A percentile compares a stretch with the other conserved stretches of the same genome.
phyloP scores from a whole-genome alignment of 2,888 invertebrate genomes.

The Lepidochitona cinerea region DNA sequence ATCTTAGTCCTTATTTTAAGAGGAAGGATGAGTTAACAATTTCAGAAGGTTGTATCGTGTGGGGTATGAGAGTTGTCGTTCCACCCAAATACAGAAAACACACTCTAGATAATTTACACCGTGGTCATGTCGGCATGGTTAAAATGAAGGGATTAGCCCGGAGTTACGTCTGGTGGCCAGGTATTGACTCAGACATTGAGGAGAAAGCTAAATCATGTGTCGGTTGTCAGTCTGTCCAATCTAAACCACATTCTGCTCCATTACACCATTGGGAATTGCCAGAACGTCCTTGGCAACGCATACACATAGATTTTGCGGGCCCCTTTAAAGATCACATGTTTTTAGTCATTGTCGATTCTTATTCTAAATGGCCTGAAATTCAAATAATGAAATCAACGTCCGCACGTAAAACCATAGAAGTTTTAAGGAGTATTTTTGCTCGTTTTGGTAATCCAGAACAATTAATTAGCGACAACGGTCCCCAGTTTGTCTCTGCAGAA shows the following conservation, averaged over 20 bases:
- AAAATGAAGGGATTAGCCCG: constrained; percentile 45
- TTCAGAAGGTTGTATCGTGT: constrained; percentile 22
- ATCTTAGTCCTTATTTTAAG: constrained; percentile 17
- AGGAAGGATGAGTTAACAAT: constrained; percentile 21
- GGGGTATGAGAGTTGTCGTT: constrained; percentile 35
- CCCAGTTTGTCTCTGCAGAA: constrained; percentile 45
- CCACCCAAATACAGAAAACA: constrained; percentile 26
- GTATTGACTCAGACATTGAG: constrained; percentile 39
- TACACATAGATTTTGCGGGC: constrained; percentile 72
- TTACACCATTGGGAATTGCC: constrained; percentile 54
- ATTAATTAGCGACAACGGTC: constrained; percentile 61
- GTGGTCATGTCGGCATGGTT: constrained; percentile 46
- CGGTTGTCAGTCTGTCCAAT: constrained; percentile 31
- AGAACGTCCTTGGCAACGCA: constrained; percentile 59
- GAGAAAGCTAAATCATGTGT: constrained; percentile 38
- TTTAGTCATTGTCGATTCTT: constrained; percentile 64
- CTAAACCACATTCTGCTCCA: constrained; percentile 33
- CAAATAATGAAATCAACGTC: constrained; percentile 25
- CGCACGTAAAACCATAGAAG: constrained; percentile 29
- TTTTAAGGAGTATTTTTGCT: constrained; percentile 39
- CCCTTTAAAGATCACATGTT: constrained; percentile 57
- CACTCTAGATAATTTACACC: constrained; percentile 44
- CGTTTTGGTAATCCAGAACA: constrained; percentile 45
- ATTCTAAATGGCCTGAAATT: constrained; percentile 71
- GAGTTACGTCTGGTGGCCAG: no score